These are phyloP conservation scores for Venturia canescens DNA, from an alignment of 1,140 invertebrate genomes.

Conservation along the genomic window DNA sequence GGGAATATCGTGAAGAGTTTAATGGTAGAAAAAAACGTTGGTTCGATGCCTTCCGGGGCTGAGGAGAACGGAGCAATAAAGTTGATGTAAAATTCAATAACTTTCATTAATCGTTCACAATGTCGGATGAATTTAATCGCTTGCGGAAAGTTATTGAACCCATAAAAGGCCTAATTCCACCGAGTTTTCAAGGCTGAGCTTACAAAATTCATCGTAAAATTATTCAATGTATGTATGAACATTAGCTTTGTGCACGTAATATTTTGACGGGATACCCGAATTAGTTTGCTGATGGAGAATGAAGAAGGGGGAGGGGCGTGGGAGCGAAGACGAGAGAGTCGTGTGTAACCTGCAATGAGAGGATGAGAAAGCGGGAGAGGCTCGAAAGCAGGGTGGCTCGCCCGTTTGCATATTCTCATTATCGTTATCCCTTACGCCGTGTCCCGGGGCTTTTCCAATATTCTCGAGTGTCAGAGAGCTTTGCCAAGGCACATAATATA, in stretches of 20 bases:
- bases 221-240: constrained; percentile 16
- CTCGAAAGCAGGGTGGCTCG: constrained; percentile 6
- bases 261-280: not conserved
- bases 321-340: constrained; percentile 12
- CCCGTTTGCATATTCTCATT: constrained; percentile 40
- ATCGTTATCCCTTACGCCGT: constrained; percentile 32
- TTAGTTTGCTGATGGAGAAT: constrained; percentile 13
- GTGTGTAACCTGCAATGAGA: not conserved
- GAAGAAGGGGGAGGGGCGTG: not conserved
- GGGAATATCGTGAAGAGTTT: no score
- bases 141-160: no score
- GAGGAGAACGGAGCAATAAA: no score
- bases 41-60: no score
- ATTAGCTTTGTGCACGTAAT: constrained; percentile 26
- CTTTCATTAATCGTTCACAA: no score
- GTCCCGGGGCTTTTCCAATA: constrained; percentile 37
- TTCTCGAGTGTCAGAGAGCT: constrained; percentile 37
- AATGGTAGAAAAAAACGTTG: no score
- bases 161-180: no score
- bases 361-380: not conserved
- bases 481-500: constrained; percentile 19
- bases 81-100: no score
- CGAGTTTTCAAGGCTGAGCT: no score
- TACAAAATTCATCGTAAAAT: not conserved
- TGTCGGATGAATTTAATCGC: no score